Conservation (phyloP, 2,113 vertebrate genomes). For the Felis catus region F.catus_Fca126_mat1.0 CM031417.1:40657501-40658000, state of each 20-base stretch:
- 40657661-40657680: no score
- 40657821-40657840: no score
- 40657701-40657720: no score
- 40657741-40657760: no score
- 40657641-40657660: no score
- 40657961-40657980: not conserved
- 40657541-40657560: conserved; percentile 35
- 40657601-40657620: not conserved
- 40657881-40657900: not conserved
- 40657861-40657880: no score
- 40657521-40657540: not conserved
- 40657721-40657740: no score
- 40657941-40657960: not conserved
- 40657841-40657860: no score
- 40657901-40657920: not conserved
- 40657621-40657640: not conserved
- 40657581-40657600: conserved; percentile 26
- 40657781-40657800: no score
- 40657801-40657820: no score
- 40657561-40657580: conserved; percentile 34
- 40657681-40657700: no score
- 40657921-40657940: conserved; percentile 9
- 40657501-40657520: conserved; percentile 92
- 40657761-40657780: no score
- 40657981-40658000: not conserved